Evolutionary conservation across 2,113 vertebrate genomes (phyloP).

Genomic region (Bostrychus sinensis): DNA sequence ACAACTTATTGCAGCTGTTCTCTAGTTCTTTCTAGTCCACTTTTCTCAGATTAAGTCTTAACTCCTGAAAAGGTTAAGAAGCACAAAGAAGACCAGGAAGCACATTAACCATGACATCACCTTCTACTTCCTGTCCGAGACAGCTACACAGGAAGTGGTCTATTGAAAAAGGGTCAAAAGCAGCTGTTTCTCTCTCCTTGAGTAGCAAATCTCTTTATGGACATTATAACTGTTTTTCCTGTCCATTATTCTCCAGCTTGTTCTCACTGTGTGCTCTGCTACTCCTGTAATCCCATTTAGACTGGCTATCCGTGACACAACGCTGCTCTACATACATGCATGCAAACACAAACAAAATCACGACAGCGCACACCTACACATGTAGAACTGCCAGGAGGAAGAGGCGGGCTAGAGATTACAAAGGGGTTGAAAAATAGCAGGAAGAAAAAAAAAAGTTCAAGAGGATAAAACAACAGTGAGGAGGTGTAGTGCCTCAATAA

Average conservation of each 20-base stretch:
- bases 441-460: slow-evolving; percentile 20
- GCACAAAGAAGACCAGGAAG: slow-evolving; percentile 18
- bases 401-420: slow-evolving; percentile 25
- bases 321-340: slow-evolving; percentile 9
- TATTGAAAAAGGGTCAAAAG: slow-evolving; percentile 30
- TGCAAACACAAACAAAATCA: background rate
- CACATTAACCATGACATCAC: slow-evolving; percentile 34
- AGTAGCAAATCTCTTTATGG: background rate
- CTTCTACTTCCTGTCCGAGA: slow-evolving; percentile 41
- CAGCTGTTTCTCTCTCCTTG: slow-evolving; percentile 13
- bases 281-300: slow-evolving; percentile 47
- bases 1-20: background rate
- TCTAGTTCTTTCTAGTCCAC: background rate
- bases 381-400: slow-evolving; percentile 1
- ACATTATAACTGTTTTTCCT: slow-evolving; percentile 3
- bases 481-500: slow-evolving; percentile 21
- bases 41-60: background rate
- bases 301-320: slow-evolving; percentile 9
- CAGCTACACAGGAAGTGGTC: slow-evolving; percentile 47
- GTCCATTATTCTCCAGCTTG: slow-evolving; percentile 4
- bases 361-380: slow-evolving; percentile 10
- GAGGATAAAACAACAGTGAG: background rate
- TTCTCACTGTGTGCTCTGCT: background rate
- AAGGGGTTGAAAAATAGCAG: slow-evolving; percentile 4
- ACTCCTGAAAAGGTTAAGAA: background rate